Conservation (phyloP, 2,797 vertebrate species). For the Scyliorhinus canicula region DNA sequence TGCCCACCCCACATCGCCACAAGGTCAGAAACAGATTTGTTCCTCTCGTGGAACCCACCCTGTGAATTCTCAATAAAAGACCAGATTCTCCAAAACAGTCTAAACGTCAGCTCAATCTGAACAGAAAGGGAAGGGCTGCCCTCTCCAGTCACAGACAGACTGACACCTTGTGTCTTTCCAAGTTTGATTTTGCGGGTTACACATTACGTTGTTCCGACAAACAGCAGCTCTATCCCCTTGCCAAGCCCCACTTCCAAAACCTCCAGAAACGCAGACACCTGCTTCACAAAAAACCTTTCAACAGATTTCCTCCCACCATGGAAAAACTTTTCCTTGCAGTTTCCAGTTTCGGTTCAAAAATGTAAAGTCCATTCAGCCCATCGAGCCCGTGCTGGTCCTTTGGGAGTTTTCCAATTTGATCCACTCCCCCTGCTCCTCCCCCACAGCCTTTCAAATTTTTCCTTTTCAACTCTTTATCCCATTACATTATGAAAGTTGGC, state of each 20-base stretch:
- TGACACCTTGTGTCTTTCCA: not conserved
- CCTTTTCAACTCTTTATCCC: not conserved
- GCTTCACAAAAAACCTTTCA: not conserved
- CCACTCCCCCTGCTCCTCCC: not conserved
- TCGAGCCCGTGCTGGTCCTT: no score
- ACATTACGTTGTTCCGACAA: not conserved
- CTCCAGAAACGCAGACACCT: no score
- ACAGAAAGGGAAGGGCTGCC: not conserved
- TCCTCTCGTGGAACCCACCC: not conserved
- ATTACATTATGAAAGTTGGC: not conserved
- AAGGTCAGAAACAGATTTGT: not conserved
- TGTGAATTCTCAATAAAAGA: not conserved
- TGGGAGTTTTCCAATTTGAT: not conserved
- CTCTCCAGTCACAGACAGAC: not conserved
- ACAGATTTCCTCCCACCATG: not conserved
- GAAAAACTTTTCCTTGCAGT: not conserved
- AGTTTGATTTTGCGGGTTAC: not conserved
- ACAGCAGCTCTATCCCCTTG: no score
- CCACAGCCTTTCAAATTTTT: not conserved
- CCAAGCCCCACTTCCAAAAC: no score
- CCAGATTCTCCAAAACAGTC: not conserved
- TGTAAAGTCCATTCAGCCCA: no score
- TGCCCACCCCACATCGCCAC: not conserved
- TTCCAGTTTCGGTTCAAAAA: not conserved
- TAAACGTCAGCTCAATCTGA: not conserved